phyloP scores from a whole-genome alignment of 2,888 invertebrate genomes.

The Campoplex capitator region DNA sequence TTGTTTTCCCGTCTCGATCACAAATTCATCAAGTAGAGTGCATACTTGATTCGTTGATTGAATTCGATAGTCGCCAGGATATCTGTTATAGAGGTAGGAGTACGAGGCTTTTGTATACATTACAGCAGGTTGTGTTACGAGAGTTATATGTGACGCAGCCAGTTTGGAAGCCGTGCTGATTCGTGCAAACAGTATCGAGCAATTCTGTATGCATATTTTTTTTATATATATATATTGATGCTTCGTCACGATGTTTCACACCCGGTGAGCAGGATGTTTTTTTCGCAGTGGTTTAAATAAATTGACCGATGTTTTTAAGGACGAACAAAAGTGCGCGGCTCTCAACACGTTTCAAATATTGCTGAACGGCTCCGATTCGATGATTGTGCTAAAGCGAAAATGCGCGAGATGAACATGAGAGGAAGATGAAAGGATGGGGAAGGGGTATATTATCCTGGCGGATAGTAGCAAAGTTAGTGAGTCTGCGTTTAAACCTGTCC shows the following conservation, averaged over 20 bases:
- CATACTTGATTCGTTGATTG: constrained; percentile 72
- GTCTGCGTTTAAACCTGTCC: constrained; percentile 61
- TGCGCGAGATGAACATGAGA: not conserved
- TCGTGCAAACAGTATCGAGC: constrained; percentile 62
- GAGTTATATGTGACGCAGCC: constrained; percentile 18
- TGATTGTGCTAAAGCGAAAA: not conserved
- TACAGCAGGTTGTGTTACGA: constrained; percentile 44
- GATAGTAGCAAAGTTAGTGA: constrained; percentile 55
- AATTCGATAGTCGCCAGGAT: constrained; percentile 62
- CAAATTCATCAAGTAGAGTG: constrained; percentile 75
- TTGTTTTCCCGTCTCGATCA: constrained; percentile 55
- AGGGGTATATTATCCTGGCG: constrained; percentile 39
- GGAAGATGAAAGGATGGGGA: constrained; percentile 18
- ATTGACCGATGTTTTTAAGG: not conserved
- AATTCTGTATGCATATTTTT: constrained; percentile 57
- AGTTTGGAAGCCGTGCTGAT: constrained; percentile 31
- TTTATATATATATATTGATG: not conserved
- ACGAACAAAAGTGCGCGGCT: not conserved
- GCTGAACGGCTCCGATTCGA: not conserved
- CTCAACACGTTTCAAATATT: not conserved
- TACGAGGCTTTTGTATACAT: constrained; percentile 43
- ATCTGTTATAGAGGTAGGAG: constrained; percentile 13
- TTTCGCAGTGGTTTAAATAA: not conserved
- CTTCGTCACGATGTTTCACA: constrained; percentile 1
- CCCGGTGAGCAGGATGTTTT: not conserved